Evolutionary conservation across 2,113 vertebrate species (phyloP), one percentile per base, ranked within the genome.

Genomic region (Heteronetta atricapilla): DNA sequence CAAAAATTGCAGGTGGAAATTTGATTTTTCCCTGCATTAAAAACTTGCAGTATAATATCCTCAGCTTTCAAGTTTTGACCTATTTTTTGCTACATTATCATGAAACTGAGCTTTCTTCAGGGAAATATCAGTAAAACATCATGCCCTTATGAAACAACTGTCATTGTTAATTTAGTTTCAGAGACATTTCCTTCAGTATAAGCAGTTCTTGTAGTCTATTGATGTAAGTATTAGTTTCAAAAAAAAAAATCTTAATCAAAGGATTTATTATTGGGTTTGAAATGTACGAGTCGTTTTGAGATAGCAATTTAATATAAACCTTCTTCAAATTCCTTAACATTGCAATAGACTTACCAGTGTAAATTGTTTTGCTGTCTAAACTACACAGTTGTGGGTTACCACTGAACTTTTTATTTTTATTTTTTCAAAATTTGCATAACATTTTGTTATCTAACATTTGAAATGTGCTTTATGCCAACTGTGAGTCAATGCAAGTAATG

Each of bases 1-100:
- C 23, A 85, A 70, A 90, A 95, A 80, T 78, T 94, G 52, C 93
- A 94, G 73, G 90, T 94, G 66, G 88, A 92, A 96, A 92, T 94
- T 93, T 91, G 68, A 81, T 95, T 79, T 86, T 16, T 64, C 34
- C 38, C 34, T 53, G 13, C 58, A 48, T 95, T 86, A 93, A 90
- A 94, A 95, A 59, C 55, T 69, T 84, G 42, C 38, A 53, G 19
- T 42, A 53, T 42, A 82, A 80, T 52, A 75, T 58, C 58, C 34
- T 68, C 25, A 40, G 78, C 38, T 84, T 89, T 76, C 73, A 82
- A 68, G 42, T 85, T 94, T 79, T 95, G 83, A 94, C 93, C 95
- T 94, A 72, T 72, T 95, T 94, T 94, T 91, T 93, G 21, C 44
- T 88, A 7, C 78, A 56, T 88, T 88, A 62, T 81, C 42, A 29